Evolutionary conservation across 1,140 invertebrate species (phyloP).

Genomic region (Drosophila sturtevanti): DNA sequence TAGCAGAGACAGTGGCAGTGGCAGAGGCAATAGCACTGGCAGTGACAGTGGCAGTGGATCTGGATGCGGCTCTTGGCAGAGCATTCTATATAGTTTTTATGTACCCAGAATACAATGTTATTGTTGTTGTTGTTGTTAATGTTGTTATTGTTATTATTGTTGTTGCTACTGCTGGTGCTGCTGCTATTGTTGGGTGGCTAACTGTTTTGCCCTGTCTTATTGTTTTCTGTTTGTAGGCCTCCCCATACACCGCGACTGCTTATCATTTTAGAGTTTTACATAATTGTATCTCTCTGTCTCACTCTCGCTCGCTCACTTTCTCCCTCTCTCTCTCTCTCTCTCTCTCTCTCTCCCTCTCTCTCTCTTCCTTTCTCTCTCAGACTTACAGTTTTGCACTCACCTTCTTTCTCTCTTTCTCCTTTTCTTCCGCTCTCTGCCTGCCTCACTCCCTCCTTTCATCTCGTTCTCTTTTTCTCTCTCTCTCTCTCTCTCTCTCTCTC

Average conservation of each 20-base stretch:
- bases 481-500: background rate
- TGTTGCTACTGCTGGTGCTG: background rate
- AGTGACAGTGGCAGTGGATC: background rate
- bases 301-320: conserved; percentile 11
- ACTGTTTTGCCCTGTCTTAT: conserved; percentile 37
- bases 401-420: too few species aligned
- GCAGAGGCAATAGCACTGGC: background rate
- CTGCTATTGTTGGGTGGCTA: background rate
- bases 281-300: conserved; percentile 53
- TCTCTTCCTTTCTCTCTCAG: background rate
- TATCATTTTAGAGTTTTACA: conserved; percentile 79
- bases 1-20: background rate
- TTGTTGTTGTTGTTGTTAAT: background rate
- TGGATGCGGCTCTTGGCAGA: conserved; percentile 5
- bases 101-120: conserved; percentile 4
- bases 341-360: background rate
- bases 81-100: conserved; percentile 50
- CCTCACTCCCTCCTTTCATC: background rate
- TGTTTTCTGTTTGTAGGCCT: conserved; percentile 45
- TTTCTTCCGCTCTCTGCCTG: too few species aligned
- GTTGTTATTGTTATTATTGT: background rate
- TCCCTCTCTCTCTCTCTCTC: background rate
- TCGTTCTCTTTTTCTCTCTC: background rate
- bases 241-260: conserved; percentile 48
- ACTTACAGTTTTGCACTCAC: too few species aligned